Conservation (phyloP, 92 coral and sea anemone genomes). For the Epizoanthus scotinus region DNA sequence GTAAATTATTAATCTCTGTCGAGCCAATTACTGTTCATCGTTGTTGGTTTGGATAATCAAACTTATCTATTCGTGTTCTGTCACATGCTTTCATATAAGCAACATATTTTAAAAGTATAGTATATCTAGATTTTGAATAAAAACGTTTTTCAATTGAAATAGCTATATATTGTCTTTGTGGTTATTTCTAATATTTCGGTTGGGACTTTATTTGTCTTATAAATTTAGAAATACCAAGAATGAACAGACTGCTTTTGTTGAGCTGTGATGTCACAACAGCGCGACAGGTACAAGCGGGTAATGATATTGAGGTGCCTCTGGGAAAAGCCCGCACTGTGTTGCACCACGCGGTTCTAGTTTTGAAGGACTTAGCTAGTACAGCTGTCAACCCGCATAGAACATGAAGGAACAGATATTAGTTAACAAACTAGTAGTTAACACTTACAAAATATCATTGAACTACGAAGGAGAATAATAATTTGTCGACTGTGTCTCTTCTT, state of each 20-base stretch:
- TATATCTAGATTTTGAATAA: background rate
- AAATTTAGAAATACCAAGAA: background rate
- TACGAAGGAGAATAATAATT: too few species aligned
- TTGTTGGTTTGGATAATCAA: background rate
- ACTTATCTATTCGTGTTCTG: background rate
- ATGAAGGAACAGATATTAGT: too few species aligned
- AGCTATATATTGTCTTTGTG: background rate
- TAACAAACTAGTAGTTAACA: too few species aligned
- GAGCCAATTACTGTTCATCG: background rate
- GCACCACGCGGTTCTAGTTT: too few species aligned
- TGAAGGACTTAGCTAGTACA: too few species aligned
- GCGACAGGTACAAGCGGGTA: slow-evolving; percentile 1
- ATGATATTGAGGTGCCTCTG: background rate
- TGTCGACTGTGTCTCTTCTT: too few species aligned
- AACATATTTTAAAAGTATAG: background rate
- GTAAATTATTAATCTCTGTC: slow-evolving; percentile 21
- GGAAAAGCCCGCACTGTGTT: slow-evolving; percentile 19
- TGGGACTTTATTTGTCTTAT: background rate
- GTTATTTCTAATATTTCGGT: too few species aligned
- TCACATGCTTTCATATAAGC: slow-evolving; percentile 24
- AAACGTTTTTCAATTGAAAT: background rate
- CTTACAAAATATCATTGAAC: too few species aligned
- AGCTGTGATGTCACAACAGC: slow-evolving; percentile 15
- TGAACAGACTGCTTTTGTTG: background rate
- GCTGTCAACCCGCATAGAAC: too few species aligned